phyloP scores from a whole-genome alignment of 2,797 vertebrate genomes.

The Acipenser ruthenus region DNA sequence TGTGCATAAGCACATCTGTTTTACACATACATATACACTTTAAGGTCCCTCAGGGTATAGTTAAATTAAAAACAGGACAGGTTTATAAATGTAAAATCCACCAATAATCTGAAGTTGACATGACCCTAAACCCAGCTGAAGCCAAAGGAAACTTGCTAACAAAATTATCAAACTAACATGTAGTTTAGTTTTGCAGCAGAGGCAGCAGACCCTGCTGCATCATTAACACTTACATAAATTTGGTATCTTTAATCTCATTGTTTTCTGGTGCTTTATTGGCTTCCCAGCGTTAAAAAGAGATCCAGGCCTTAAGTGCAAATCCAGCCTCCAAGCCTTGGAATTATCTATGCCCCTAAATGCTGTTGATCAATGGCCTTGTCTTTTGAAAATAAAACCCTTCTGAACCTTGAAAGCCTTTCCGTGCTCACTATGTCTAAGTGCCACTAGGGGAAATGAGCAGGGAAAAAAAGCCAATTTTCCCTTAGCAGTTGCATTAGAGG shows the following conservation, averaged over 20 bases:
- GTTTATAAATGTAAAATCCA: constrained; percentile 36
- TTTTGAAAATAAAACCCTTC: constrained; percentile 89
- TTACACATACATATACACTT: constrained; percentile 40
- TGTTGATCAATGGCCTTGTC: constrained; percentile 79
- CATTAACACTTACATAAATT: constrained; percentile 67
- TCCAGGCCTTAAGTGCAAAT: constrained; percentile 86
- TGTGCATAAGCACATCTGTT: constrained; percentile 51
- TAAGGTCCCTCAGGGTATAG: constrained; percentile 39
- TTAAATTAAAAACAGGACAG: constrained; percentile 44
- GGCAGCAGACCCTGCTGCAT: constrained; percentile 30
- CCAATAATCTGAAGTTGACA: constrained; percentile 39
- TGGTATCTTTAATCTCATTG: constrained; percentile 82
- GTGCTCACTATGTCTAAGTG: constrained; percentile 77
- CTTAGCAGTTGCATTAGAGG: constrained; percentile 68
- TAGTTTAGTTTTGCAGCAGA: constrained; percentile 25
- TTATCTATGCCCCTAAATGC: constrained; percentile 77
- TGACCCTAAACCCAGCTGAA: constrained; percentile 42
- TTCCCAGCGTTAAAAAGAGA: constrained; percentile 77
- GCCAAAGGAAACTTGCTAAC: constrained; percentile 27
- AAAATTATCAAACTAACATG: constrained; percentile 31
- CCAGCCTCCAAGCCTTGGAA: constrained; percentile 72
- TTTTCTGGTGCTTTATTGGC: constrained; percentile 68
- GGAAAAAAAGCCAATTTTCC: constrained; percentile 45
- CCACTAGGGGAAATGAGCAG: constrained; percentile 79
- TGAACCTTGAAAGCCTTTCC: constrained; percentile 87